A percentile compares a stretch with the other conserved stretches of the same genome.
Evolutionary conservation across 2,797 vertebrate species (phyloP).

Genomic region (Antennarius maculatus): DNA sequence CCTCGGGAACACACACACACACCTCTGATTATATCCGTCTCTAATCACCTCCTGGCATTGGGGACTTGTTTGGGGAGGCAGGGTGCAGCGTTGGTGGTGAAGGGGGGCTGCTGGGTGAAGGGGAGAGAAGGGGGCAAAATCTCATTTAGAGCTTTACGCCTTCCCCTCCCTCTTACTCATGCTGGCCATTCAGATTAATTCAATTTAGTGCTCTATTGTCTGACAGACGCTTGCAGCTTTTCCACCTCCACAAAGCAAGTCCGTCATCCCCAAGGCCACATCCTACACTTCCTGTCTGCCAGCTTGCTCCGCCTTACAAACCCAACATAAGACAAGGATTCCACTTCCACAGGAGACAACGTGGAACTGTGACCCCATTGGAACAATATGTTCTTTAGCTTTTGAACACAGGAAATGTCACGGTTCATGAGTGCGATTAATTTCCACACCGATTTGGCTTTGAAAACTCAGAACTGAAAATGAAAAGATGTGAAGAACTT

Average conservation of each 20-base stretch:
- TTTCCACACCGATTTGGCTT: background rate
- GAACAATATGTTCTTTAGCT: constrained; percentile 1
- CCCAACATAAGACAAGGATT: constrained; percentile 21
- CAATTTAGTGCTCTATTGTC: constrained; percentile 93
- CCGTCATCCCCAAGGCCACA: constrained; percentile 60
- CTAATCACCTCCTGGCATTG: constrained; percentile 92
- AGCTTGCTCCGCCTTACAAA: constrained; percentile 2
- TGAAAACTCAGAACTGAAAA: background rate
- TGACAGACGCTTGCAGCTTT: constrained; percentile 82
- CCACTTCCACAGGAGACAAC: background rate
- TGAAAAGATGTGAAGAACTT: background rate
- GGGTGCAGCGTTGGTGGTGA: constrained; percentile 67
- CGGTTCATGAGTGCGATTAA: background rate
- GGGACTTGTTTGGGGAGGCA: constrained; percentile 70
- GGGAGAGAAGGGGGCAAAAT: constrained; percentile 85
- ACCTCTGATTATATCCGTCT: constrained; percentile 93
- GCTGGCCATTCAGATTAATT: constrained; percentile 90
- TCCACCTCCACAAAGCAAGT: constrained; percentile 50
- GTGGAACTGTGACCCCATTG: background rate
- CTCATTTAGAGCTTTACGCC: constrained; percentile 96
- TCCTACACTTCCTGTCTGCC: constrained; percentile 30
- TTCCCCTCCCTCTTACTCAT: constrained; percentile 88
- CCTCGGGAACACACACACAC: constrained; percentile 44
- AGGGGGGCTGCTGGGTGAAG: constrained; percentile 77
- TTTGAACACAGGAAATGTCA: background rate